Percentiles rank a stretch among this genome's conserved stretches.
phyloP scores from a whole-genome alignment of 2,113 vertebrate genomes.

The Thunnus maccoyii region DNA sequence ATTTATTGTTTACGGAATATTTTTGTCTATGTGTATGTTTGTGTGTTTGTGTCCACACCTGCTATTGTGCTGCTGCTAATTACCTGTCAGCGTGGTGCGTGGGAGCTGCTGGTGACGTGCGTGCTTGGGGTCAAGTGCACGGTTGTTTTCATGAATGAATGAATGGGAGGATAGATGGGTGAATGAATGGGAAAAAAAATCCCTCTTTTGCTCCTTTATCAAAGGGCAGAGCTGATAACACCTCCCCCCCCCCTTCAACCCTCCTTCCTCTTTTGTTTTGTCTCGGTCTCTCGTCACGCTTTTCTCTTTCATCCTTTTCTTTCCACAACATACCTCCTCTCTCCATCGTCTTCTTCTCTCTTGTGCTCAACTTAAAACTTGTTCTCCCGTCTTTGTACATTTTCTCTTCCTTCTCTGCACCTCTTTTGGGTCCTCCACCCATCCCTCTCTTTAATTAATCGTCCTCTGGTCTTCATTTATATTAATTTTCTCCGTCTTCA shows the following conservation, averaged over 20 bases:
- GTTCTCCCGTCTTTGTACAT: neutral
- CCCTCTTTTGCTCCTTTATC: neutral
- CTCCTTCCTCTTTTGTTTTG: neutral
- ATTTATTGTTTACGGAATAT: neutral
- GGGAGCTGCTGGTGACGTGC: slow-evolving; percentile 48
- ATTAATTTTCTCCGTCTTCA: too few species aligned
- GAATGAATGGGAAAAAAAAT: neutral
- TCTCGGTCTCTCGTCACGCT: neutral
- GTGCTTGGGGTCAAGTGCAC: slow-evolving; percentile 34
- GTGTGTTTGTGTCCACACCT: slow-evolving; percentile 34
- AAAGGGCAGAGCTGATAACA: slow-evolving; percentile 1
- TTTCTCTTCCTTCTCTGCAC: neutral
- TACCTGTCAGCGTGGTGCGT: slow-evolving; percentile 46
- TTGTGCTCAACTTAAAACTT: neutral
- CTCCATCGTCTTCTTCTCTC: too few species aligned
- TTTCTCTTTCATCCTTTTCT: neutral
- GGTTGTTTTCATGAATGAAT: slow-evolving; percentile 56
- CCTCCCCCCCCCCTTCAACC: neutral
- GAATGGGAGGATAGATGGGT: slow-evolving; percentile 17
- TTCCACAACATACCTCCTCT: neutral
- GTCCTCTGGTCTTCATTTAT: too few species aligned
- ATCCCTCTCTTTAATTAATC: neutral
- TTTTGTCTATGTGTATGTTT: neutral
- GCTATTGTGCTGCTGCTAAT: slow-evolving; percentile 43
- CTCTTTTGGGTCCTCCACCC: neutral